Evolutionary conservation across 2,797 vertebrate genomes (phyloP).

Genomic region (Centropyge bicolor): DNA sequence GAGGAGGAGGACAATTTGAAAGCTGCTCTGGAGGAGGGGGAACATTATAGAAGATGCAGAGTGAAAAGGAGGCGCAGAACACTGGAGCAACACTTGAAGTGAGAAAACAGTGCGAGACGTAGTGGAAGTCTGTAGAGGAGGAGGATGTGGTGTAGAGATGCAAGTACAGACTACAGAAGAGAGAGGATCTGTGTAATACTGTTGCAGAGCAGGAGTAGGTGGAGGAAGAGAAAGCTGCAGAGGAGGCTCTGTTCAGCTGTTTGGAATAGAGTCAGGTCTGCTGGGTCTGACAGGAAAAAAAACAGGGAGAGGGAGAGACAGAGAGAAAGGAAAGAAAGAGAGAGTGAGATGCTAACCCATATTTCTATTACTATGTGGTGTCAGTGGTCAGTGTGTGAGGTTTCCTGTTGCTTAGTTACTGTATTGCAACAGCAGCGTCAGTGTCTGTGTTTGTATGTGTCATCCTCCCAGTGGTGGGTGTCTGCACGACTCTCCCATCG

Average conservation of each 20-base stretch:
- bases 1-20: constrained; percentile 3
- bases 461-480: constrained; percentile 76
- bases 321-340: constrained; percentile 19
- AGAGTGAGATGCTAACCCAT: constrained; percentile 70
- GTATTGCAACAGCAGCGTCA: constrained; percentile 71
- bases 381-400: constrained; percentile 81
- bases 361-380: constrained; percentile 76
- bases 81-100: constrained; percentile 29
- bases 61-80: constrained; percentile 16
- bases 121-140: constrained; percentile 35
- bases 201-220: constrained; percentile 67
- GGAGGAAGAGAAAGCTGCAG: constrained; percentile 67
- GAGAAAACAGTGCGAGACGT: constrained; percentile 10
- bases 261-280: constrained; percentile 70
- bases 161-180: constrained; percentile 44
- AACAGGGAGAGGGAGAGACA: constrained; percentile 8
- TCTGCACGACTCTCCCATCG: constrained; percentile 72
- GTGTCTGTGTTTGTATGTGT: constrained; percentile 77
- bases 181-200: constrained; percentile 46
- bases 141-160: constrained; percentile 35
- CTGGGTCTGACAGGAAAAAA: constrained; percentile 55
- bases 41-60: not conserved
- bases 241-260: constrained; percentile 61
- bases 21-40: not conserved
- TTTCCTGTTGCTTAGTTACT: constrained; percentile 83